Percentiles rank a stretch among this genome's conserved stretches.
Conservation (phyloP, 2,888 invertebrate genomes). For the Lasioglossum leucozonium region DNA sequence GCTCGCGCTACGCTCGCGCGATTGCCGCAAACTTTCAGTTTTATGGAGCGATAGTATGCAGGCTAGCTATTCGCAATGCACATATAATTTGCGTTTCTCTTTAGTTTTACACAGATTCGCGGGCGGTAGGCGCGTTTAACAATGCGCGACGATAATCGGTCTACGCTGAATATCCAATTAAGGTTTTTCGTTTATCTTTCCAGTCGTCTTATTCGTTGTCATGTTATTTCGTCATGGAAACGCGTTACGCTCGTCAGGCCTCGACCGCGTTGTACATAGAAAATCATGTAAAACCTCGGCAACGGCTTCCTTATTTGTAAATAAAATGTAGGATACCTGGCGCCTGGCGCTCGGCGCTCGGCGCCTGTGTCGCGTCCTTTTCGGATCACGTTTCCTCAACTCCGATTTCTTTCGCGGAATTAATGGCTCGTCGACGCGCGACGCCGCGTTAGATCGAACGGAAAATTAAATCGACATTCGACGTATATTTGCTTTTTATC, state of each 20-base stretch:
- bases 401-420: constrained; percentile 1
- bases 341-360: too few relatives aligned
- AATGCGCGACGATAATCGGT: neutral
- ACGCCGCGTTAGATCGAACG: too few relatives aligned
- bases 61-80: neutral
- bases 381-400: constrained; percentile 7
- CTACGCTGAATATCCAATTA: constrained; percentile 7
- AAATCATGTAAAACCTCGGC: constrained; percentile 30
- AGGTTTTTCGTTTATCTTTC: neutral
- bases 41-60: neutral
- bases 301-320: constrained; percentile 20
- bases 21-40: neutral
- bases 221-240: constrained; percentile 16
- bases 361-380: constrained; percentile 13
- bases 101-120: neutral
- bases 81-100: neutral
- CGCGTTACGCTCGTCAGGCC: constrained; percentile 33
- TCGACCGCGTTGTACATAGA: constrained; percentile 47
- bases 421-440: neutral
- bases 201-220: neutral
- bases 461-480: too few relatives aligned
- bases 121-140: neutral
- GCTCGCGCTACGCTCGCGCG: neutral
- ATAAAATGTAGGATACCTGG: constrained; percentile 25
- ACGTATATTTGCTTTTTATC: too few relatives aligned